These are phyloP conservation scores for Schrankia costaestrigalis DNA, from an alignment of 2,888 invertebrate species.

Conservation along the genomic window DNA sequence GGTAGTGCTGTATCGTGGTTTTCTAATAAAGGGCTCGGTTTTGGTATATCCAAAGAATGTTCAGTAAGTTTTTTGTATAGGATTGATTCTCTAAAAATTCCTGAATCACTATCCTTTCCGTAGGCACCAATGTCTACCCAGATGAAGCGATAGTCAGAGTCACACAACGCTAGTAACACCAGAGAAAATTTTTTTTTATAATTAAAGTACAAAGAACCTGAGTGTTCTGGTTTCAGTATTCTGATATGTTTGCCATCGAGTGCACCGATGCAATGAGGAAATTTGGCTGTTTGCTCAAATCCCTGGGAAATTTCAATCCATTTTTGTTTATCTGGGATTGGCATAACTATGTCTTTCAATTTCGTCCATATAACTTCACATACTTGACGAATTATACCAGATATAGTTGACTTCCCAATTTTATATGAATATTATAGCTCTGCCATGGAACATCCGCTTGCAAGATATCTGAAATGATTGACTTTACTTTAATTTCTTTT, in stretches of 20 bases:
- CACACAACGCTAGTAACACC: slow-evolving; percentile 8
- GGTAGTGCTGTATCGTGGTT: slow-evolving; percentile 19
- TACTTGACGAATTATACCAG: too few relatives aligned
- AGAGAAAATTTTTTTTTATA: slow-evolving; percentile 9
- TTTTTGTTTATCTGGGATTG: too few relatives aligned
- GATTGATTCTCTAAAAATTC: slow-evolving; percentile 7
- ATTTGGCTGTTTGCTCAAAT: too few relatives aligned
- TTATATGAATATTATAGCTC: too few relatives aligned
- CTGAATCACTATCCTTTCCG: slow-evolving; percentile 10
- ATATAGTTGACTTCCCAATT: too few relatives aligned
- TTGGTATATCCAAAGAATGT: slow-evolving; percentile 20
- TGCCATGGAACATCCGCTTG: too few relatives aligned
- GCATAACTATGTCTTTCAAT: too few relatives aligned
- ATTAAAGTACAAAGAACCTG: slow-evolving; percentile 4
- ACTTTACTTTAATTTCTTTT: too few relatives aligned
- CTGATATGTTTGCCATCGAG: slow-evolving; percentile 6
- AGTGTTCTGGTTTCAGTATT: slow-evolving; percentile 3
- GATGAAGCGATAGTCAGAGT: slow-evolving; percentile 11
- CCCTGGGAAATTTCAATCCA: too few relatives aligned
- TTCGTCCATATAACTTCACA: too few relatives aligned
- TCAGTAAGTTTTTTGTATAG: slow-evolving; percentile 15
- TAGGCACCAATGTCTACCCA: slow-evolving; percentile 14
- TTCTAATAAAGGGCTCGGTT: slow-evolving; percentile 11
- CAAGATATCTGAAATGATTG: too few relatives aligned
- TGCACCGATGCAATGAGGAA: slow-evolving; percentile 18